Conservation (phyloP, 2,113 vertebrate genomes). For the Ageneiosus marmoratus region DNA sequence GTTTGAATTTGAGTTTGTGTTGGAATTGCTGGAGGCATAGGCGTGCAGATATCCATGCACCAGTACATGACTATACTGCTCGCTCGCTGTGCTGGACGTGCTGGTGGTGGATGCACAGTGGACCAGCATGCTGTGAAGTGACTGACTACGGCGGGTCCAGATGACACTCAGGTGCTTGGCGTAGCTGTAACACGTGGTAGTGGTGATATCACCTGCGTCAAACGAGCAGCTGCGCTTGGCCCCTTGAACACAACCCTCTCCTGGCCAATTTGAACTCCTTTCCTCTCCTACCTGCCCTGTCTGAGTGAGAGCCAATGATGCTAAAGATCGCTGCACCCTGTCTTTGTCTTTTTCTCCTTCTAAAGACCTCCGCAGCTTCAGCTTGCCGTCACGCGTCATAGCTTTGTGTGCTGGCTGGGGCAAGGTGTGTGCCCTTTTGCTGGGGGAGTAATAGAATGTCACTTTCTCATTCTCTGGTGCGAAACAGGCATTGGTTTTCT, state of each 20-base stretch:
- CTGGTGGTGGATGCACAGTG: slow-evolving; percentile 72
- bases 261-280: slow-evolving; percentile 25
- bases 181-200: slow-evolving; percentile 74
- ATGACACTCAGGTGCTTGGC: slow-evolving; percentile 85
- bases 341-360: slow-evolving; percentile 27
- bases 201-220: slow-evolving; percentile 78
- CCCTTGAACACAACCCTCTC: slow-evolving; percentile 1
- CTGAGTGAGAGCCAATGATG: slow-evolving; percentile 9
- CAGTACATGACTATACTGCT: slow-evolving; percentile 61
- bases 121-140: slow-evolving; percentile 84
- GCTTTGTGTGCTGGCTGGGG: slow-evolving; percentile 63
- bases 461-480: slow-evolving; percentile 64
- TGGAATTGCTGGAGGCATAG: slow-evolving; percentile 65
- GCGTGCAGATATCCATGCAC: slow-evolving; percentile 70
- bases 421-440: slow-evolving; percentile 61
- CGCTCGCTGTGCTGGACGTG: slow-evolving; percentile 64
- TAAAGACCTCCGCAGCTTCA: slow-evolving; percentile 42
- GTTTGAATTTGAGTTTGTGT: slow-evolving; percentile 71
- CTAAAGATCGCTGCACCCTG: not conserved
- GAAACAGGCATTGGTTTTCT: slow-evolving; percentile 58
- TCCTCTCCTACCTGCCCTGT: slow-evolving; percentile 23
- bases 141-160: slow-evolving; percentile 87
- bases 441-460: slow-evolving; percentile 70
- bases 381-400: slow-evolving; percentile 63
- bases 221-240: slow-evolving; percentile 83